Evolutionary conservation across 1,140 invertebrate species (phyloP).

Genomic region (Nymphalis io): DNA sequence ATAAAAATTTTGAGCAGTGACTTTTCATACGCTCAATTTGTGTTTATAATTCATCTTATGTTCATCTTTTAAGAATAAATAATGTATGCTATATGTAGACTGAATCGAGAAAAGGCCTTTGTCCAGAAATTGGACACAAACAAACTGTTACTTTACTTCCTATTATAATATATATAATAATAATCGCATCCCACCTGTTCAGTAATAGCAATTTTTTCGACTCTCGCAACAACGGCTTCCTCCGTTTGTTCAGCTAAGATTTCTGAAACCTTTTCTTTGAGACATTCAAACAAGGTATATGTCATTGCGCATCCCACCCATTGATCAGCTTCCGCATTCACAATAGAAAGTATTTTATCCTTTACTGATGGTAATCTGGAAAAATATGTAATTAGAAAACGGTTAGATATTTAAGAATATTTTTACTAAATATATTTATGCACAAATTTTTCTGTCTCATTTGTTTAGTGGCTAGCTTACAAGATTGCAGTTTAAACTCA

Average conservation of each 20-base stretch:
- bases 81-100: too few species aligned
- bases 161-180: neutral
- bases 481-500: too few species aligned
- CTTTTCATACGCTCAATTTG: too few species aligned
- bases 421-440: too few species aligned
- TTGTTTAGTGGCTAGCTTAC: too few species aligned
- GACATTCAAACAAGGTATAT: conserved; percentile 95
- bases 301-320: conserved; percentile 96
- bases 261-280: conserved; percentile 90
- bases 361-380: conserved; percentile 87
- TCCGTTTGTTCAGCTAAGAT: conserved; percentile 87
- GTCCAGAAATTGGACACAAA: too few species aligned
- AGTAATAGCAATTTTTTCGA: conserved; percentile 77
- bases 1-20: too few species aligned
- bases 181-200: conserved; percentile 59
- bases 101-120: neutral
- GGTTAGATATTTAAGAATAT: neutral
- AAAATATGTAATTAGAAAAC: conserved; percentile 26
- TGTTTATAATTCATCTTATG: too few species aligned
- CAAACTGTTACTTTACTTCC: neutral
- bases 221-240: conserved; percentile 63
- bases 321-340: conserved; percentile 88
- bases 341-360: conserved; percentile 83
- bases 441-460: too few species aligned
- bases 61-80: too few species aligned